Conservation (phyloP, 2,888 invertebrate genomes). For the Thyatira batis region DNA sequence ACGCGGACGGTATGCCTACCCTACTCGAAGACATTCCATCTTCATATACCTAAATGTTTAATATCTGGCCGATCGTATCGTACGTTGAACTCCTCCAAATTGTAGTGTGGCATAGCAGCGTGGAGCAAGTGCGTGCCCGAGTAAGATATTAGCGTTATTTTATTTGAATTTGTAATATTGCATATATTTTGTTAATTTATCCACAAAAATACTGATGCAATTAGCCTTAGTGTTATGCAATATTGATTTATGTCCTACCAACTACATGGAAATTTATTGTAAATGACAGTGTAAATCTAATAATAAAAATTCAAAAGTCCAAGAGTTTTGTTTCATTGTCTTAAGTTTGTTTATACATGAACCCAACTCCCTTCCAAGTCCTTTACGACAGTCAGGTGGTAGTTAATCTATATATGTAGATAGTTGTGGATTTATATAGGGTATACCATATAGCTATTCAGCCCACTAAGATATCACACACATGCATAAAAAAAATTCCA, state of each 20-base stretch:
- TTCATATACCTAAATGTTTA: slow-evolving; percentile 41
- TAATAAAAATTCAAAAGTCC: slow-evolving; percentile 82
- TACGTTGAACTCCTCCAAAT: slow-evolving; percentile 41
- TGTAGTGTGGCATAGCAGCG: slow-evolving; percentile 50
- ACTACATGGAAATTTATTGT: slow-evolving; percentile 82
- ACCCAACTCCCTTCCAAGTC: neutral
- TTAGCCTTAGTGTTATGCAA: slow-evolving; percentile 83
- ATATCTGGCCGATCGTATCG: slow-evolving; percentile 42
- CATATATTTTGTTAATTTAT: slow-evolving; percentile 81
- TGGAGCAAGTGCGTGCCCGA: slow-evolving; percentile 71
- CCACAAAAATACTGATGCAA: slow-evolving; percentile 81
- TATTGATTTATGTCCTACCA: slow-evolving; percentile 82
- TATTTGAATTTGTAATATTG: slow-evolving; percentile 81
- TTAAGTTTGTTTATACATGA: neutral
- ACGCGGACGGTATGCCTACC: slow-evolving; percentile 14
- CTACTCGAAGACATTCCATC: slow-evolving; percentile 59
- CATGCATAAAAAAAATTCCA: no score
- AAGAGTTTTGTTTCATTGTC: slow-evolving; percentile 59
- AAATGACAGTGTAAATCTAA: slow-evolving; percentile 83
- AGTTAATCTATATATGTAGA: no score
- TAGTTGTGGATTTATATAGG: no score
- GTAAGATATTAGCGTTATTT: slow-evolving; percentile 82
- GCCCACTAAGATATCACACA: no score
- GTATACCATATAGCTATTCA: no score
- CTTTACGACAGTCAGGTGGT: neutral